Evolutionary conservation across 2,888 invertebrate genomes (phyloP).

Genomic region (Dermolepida albohirtum): DNA sequence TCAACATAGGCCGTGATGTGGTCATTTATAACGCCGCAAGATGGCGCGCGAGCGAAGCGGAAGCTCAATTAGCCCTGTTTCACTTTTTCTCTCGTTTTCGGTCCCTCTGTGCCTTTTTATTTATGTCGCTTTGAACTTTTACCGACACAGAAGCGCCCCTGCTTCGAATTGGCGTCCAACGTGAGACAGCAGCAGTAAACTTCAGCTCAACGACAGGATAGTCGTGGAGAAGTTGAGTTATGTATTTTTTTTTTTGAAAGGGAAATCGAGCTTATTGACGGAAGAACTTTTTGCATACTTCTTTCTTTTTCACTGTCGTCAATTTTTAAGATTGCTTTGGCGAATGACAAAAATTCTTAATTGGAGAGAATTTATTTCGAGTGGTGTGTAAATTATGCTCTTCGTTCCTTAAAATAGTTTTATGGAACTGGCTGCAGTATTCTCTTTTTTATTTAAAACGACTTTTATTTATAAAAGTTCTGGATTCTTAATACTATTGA

Average conservation of each 20-base stretch:
- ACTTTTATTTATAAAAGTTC: background rate
- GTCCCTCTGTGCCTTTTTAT: slow-evolving; percentile 23
- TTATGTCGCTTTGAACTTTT: slow-evolving; percentile 35
- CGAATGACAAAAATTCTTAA: slow-evolving; percentile 16
- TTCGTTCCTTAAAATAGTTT: background rate
- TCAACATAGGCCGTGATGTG: slow-evolving; percentile 23
- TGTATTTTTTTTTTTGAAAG: slow-evolving; percentile 14
- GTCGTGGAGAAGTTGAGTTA: slow-evolving; percentile 16
- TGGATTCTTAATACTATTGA: too few relatives aligned
- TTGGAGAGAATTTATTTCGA: background rate
- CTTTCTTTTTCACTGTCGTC: slow-evolving; percentile 5
- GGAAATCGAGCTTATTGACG: slow-evolving; percentile 16
- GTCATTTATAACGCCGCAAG: slow-evolving; percentile 33
- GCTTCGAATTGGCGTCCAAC: slow-evolving; percentile 24
- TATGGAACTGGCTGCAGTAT: background rate
- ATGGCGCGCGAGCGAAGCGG: slow-evolving; percentile 18
- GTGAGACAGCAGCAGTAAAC: slow-evolving; percentile 27
- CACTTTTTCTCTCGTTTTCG: slow-evolving; percentile 23
- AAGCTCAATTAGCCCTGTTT: slow-evolving; percentile 35
- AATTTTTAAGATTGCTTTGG: slow-evolving; percentile 3
- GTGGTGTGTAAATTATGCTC: background rate
- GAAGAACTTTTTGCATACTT: slow-evolving; percentile 18
- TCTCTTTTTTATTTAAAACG: too few relatives aligned
- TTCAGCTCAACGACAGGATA: slow-evolving; percentile 10
- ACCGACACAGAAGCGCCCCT: slow-evolving; percentile 20